Base-by-base conservation (phyloP, 2,888 invertebrate genomes). In the Helicoverpa assulta region DNA sequence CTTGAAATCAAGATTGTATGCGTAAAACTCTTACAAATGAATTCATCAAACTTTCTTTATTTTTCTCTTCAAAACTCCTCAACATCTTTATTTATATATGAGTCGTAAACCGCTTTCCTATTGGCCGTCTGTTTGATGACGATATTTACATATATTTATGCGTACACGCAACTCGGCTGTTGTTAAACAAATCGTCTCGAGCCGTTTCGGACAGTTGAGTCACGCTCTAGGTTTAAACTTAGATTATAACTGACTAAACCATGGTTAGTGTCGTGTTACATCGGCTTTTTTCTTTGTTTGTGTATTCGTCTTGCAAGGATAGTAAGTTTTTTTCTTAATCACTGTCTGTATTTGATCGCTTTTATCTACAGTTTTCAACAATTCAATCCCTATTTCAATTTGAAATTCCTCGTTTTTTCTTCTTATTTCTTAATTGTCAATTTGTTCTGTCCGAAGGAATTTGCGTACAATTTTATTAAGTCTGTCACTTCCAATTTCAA, bases 201-300 rank as follows among this genome's bases (percentile, higher is more conserved):
- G 67, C 83, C 76, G 74, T 73, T 85, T 86, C 63, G 81, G 82
- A 73, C 67, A 64, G 76, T 85, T 90, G 89, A 90, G 71, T 90
- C 89, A 90, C 75, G 68, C 73, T 84, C 84, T 85, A 86, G 81
- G 80, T 84, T 86, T 90, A 89, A 87, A 89, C 81, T 89, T 90
- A 88, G 88, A 87, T 72, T 79, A 78, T 70, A 82, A 81, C 86
- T 86, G 81, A 78, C 70, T 78, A 74, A 69, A 73, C 78, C 71
- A 51, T 12, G 64, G 58, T 73, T 70, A 77, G 82, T 86, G 76
- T 89, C 88, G 73, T 67, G 73, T 88, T 87, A 84, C 87, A 75
- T 51, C 18, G 37, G 21, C 16, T 18, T 63, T 52, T 72, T 72
- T 63, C 63, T 78, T 82, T 76, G 53, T 75, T 62, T 57, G n/a